Percentiles rank a stretch among this genome's conserved stretches.
These are phyloP conservation scores for Megaustenia siamemsis DNA, from an alignment of 2,888 invertebrate genomes.

Conservation along the genomic window DNA sequence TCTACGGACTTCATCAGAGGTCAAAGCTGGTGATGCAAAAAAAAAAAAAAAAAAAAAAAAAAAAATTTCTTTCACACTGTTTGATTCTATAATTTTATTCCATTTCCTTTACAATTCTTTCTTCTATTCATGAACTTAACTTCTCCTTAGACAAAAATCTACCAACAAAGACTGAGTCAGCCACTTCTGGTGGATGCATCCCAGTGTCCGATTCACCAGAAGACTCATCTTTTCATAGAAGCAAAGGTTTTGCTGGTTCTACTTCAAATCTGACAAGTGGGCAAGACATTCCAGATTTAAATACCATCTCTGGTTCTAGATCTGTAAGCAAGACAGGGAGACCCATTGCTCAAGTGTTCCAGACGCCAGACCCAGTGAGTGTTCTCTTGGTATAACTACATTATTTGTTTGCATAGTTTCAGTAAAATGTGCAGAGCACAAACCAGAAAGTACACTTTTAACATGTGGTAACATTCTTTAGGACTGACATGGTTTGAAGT, in stretches of 20 bases:
- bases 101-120: no score
- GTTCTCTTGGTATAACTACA: neutral
- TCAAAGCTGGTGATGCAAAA: no score
- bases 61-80: no score
- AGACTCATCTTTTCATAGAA: neutral
- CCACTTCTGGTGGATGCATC: conserved; percentile 27
- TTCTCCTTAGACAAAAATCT: neutral
- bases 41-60: no score
- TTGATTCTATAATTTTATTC: no score
- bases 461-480: no score
- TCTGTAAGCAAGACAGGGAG: conserved; percentile 65
- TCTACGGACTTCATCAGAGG: no score
- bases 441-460: no score
- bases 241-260: neutral
- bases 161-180: conserved; percentile 18
- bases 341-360: conserved; percentile 73
- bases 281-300: neutral
- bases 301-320: neutral
- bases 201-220: conserved; percentile 14
- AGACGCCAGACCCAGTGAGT: conserved; percentile 74
- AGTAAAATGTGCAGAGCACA: no score
- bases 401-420: neutral
- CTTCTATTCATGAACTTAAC: no score
- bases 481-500: no score
- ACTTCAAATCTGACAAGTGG: conserved; percentile 27